These are phyloP conservation scores for Phania funesta DNA, from an alignment of 2,888 invertebrate genomes.

Conservation along the genomic window DNA sequence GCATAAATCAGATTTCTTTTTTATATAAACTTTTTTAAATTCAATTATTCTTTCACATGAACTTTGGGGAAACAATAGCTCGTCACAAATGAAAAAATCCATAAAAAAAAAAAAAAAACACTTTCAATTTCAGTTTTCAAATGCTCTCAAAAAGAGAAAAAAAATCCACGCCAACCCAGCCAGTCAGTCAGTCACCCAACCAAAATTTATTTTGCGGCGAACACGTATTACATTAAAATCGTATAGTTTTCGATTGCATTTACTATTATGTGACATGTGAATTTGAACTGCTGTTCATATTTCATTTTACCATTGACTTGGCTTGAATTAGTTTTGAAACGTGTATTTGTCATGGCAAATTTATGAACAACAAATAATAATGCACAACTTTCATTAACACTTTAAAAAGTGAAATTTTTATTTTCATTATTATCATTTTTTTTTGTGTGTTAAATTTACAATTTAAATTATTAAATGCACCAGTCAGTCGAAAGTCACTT, in stretches of 20 bases:
- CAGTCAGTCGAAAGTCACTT: too few species aligned
- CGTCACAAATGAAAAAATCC: not conserved
- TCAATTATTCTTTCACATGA: not conserved
- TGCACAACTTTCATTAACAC: constrained; percentile 51
- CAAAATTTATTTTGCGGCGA: not conserved
- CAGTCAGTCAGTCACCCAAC: not conserved
- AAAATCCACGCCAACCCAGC: not conserved
- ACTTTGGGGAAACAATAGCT: constrained; percentile 3
- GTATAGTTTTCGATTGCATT: not conserved
- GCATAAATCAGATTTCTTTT: not conserved
- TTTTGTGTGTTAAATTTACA: not conserved
- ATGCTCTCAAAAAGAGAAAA: not conserved
- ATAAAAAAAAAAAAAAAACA: not conserved
- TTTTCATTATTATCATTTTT: not conserved
- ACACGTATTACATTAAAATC: constrained; percentile 57
- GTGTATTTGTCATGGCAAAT: constrained; percentile 38
- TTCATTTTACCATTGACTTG: constrained; percentile 40
- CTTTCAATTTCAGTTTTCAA: constrained; percentile 13
- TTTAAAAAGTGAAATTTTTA: constrained; percentile 42
- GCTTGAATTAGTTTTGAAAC: constrained; percentile 40
- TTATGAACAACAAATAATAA: not conserved
- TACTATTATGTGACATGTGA: constrained; percentile 48
- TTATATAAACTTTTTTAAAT: not conserved
- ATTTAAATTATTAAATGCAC: not conserved
- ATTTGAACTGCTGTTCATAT: constrained; percentile 4